Percentiles rank a stretch among this genome's conserved stretches.
phyloP scores from a whole-genome alignment of 2,888 invertebrate species.

The Drosophila rellima region DNA sequence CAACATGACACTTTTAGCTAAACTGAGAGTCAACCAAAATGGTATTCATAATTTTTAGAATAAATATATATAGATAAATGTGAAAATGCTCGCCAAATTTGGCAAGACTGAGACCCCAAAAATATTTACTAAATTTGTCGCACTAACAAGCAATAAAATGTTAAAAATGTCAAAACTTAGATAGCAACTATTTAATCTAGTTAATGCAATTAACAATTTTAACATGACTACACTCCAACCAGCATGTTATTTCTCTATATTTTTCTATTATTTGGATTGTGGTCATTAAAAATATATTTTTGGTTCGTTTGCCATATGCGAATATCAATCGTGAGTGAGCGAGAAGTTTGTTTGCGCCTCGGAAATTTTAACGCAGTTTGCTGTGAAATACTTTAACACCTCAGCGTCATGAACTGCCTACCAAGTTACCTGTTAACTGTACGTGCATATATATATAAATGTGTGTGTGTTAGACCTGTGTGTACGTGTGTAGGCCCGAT shows the following conservation, averaged over 20 bases:
- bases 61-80: constrained; percentile 30
- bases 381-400: constrained; percentile 84
- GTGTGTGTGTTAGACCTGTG: neutral
- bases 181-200: constrained; percentile 83
- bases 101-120: constrained; percentile 60
- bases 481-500: constrained; percentile 16
- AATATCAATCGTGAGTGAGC: constrained; percentile 27
- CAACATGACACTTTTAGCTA: constrained; percentile 73
- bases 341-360: constrained; percentile 51
- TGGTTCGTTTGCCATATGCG: constrained; percentile 54
- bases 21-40: constrained; percentile 52
- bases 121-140: constrained; percentile 82
- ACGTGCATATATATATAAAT: constrained; percentile 13
- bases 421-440: constrained; percentile 44
- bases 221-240: constrained; percentile 80
- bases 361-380: constrained; percentile 63
- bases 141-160: constrained; percentile 84
- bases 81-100: constrained; percentile 39
- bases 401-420: constrained; percentile 67
- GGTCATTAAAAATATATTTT: constrained; percentile 51
- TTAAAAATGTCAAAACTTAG: constrained; percentile 77
- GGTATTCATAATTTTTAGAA: constrained; percentile 72
- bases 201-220: constrained; percentile 84
- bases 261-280: constrained; percentile 20
- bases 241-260: constrained; percentile 57